These are phyloP conservation scores for Hemistola chrysoprasaria DNA, from an alignment of 2,888 invertebrate species.

Conservation along the genomic window DNA sequence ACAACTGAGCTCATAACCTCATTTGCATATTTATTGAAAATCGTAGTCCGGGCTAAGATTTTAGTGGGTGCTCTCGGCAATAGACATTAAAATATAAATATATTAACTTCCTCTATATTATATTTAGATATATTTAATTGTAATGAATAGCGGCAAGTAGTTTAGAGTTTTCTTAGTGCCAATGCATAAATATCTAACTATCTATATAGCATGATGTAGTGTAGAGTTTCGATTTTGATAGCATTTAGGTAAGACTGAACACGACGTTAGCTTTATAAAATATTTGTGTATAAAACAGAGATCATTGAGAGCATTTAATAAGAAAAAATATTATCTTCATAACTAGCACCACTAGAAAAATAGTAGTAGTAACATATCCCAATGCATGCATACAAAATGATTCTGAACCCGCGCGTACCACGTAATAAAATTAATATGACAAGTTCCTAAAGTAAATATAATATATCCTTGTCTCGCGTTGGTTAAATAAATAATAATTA, in stretches of 20 bases:
- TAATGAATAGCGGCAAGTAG: constrained; percentile 49
- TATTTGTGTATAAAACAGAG: too few relatives aligned
- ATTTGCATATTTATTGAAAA: constrained; percentile 64
- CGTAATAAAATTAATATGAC: constrained; percentile 52
- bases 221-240: constrained; percentile 66
- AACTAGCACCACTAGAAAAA: too few relatives aligned
- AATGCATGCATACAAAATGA: constrained; percentile 48
- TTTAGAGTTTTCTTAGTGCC: constrained; percentile 41
- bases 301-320: too few relatives aligned
- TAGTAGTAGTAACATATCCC: too few relatives aligned
- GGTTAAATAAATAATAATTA: constrained; percentile 36
- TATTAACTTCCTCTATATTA: constrained; percentile 46
- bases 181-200: constrained; percentile 40
- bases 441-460: too few relatives aligned
- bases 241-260: constrained; percentile 57
- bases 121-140: constrained; percentile 41
- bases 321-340: too few relatives aligned
- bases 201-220: constrained; percentile 60
- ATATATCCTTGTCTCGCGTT: constrained; percentile 48
- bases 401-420: constrained; percentile 34
- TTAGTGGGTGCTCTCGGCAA: constrained; percentile 43
- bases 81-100: constrained; percentile 43
- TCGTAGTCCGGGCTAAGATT: constrained; percentile 53
- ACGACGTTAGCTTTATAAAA: too few relatives aligned
- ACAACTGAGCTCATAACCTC: constrained; percentile 53